Percentiles rank a stretch among this genome's conserved stretches.
phyloP scores from a whole-genome alignment of 37 sponge, comb jelly and placozoan genomes.

The Tethya wilhelma region DNA sequence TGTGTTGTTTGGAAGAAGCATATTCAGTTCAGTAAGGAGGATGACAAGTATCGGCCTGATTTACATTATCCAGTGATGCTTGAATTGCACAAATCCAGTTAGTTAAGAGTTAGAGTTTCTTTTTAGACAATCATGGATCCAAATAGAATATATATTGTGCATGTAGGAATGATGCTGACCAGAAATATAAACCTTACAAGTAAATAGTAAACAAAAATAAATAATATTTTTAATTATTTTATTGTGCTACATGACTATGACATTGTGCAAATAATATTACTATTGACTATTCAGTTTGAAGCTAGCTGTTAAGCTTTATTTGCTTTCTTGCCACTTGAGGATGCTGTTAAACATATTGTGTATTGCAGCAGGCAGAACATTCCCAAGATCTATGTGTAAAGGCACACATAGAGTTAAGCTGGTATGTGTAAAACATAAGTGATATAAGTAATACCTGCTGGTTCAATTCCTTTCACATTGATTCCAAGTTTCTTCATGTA shows the following conservation, averaged over 20 bases:
- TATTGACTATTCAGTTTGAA: too few relatives aligned
- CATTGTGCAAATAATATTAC: too few relatives aligned
- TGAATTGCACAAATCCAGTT: neutral
- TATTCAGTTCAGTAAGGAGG: neutral
- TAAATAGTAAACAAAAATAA: too few relatives aligned
- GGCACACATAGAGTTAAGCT: neutral
- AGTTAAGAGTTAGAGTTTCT: too few relatives aligned
- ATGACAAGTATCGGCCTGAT: conserved; percentile 30
- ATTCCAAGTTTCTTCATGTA: conserved; percentile 73
- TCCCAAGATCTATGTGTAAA: conserved; percentile 63
- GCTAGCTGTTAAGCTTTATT: neutral
- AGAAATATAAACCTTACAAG: too few relatives aligned
- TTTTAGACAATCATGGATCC: too few relatives aligned
- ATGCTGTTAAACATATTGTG: conserved; percentile 72
- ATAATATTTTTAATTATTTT: too few relatives aligned
- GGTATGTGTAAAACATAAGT: neutral
- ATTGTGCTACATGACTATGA: too few relatives aligned
- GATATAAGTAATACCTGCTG: conserved; percentile 68
- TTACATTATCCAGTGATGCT: conserved; percentile 53
- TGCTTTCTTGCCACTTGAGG: conserved; percentile 61
- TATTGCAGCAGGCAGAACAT: conserved; percentile 51
- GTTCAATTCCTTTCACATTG: conserved; percentile 71
- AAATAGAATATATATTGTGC: neutral
- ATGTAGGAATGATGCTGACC: neutral
- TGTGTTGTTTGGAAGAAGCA: conserved; percentile 50